A percentile compares a stretch with the other conserved stretches of the same genome.
phyloP scores from a whole-genome alignment of 2,113 vertebrate species.

The Oncorhynchus nerka region DNA sequence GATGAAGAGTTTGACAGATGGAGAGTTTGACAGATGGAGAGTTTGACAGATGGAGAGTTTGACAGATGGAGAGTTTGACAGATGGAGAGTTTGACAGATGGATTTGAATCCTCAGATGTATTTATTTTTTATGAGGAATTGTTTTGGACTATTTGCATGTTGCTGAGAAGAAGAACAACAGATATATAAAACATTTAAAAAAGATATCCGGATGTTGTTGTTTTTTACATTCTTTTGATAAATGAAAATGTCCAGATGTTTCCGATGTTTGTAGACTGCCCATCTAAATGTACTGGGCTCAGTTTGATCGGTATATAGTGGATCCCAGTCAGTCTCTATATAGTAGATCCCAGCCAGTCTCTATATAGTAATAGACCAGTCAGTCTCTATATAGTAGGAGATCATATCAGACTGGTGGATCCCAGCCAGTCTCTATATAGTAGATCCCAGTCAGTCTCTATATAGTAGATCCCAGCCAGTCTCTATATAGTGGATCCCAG shows the following conservation, averaged over 20 bases:
- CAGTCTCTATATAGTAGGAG: too few relatives aligned
- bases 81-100: neutral
- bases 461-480: too few relatives aligned
- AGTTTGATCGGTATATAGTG: too few relatives aligned
- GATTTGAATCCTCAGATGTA: slow-evolving; percentile 68
- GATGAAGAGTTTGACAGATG: slow-evolving; percentile 20
- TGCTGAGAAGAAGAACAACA: slow-evolving; percentile 30
- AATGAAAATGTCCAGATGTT: slow-evolving; percentile 72
- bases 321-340: too few relatives aligned
- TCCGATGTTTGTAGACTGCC: slow-evolving; percentile 70
- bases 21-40: slow-evolving; percentile 10
- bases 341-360: too few relatives aligned
- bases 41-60: neutral
- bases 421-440: too few relatives aligned
- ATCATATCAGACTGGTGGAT: too few relatives aligned
- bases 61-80: slow-evolving; percentile 18
- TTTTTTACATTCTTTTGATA: slow-evolving; percentile 72
- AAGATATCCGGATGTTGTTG: slow-evolving; percentile 64
- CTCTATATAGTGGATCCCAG: too few relatives aligned
- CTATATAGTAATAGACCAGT: too few relatives aligned
- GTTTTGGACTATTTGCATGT: slow-evolving; percentile 74
- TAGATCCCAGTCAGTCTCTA: too few relatives aligned
- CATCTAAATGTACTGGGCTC: slow-evolving; percentile 73
- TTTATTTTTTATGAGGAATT: slow-evolving; percentile 62
- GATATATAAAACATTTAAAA: slow-evolving; percentile 39